phyloP scores from a whole-genome alignment of 2,888 invertebrate species.

The Pemphredon lugubris region DNA sequence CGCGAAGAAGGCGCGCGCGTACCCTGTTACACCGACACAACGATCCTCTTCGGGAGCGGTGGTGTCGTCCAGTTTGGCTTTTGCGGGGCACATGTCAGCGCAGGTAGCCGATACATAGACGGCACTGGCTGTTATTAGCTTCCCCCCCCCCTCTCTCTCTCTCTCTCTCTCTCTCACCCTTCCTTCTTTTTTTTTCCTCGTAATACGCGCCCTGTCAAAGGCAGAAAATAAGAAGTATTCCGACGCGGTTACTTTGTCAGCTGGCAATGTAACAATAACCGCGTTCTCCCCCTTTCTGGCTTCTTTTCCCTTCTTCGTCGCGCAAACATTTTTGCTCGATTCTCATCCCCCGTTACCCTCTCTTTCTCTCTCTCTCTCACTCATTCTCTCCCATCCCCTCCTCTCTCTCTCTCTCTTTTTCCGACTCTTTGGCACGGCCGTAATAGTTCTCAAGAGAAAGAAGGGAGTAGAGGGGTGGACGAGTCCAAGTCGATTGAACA shows the following conservation, averaged over 20 bases:
- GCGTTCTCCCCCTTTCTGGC: conserved; percentile 12
- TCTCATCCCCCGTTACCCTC: conserved; percentile 18
- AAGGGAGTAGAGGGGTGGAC: conserved; percentile 24
- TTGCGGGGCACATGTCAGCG: conserved; percentile 55
- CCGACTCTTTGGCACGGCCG: conserved; percentile 6
- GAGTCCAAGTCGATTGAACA: conserved; percentile 79
- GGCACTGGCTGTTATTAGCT: conserved; percentile 77
- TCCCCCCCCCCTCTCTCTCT: too few relatives aligned
- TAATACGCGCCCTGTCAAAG: conserved; percentile 80
- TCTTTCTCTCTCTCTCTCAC: conserved; percentile 23
- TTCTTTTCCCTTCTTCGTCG: not conserved
- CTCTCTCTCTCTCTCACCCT: too few relatives aligned
- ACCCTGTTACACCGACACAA: conserved; percentile 37
- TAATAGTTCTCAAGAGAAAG: conserved; percentile 46
- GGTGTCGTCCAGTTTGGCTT: conserved; percentile 37
- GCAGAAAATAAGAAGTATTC: conserved; percentile 76
- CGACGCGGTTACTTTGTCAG: conserved; percentile 61
- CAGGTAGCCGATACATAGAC: conserved; percentile 68
- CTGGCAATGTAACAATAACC: conserved; percentile 59
- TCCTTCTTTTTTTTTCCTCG: too few relatives aligned
- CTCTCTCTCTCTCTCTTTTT: conserved; percentile 31
- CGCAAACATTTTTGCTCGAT: not conserved
- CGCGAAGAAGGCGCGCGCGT: conserved; percentile 46
- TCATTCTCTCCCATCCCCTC: conserved; percentile 14
- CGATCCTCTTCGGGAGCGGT: conserved; percentile 24